Conservation (phyloP, 1,140 invertebrate species). For the Zaprionus ornatus region DNA sequence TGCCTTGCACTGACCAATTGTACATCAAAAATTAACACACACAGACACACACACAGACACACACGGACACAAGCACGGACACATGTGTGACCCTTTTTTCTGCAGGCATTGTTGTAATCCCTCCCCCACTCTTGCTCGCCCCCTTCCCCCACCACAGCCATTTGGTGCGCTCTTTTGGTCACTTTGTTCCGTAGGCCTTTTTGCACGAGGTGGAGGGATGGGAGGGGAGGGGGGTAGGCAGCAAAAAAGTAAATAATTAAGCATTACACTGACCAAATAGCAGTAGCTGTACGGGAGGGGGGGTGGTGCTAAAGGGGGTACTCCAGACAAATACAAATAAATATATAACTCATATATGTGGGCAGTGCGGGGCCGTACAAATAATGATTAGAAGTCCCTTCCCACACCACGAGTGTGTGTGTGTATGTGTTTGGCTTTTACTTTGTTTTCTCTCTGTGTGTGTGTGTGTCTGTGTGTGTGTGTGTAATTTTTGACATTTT, state of each 20-base stretch:
- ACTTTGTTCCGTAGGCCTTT: constrained; percentile 75
- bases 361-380: constrained; percentile 68
- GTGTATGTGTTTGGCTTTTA: constrained; percentile 50
- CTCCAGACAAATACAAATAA: constrained; percentile 78
- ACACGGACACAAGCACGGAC: constrained; percentile 14
- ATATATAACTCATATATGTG: constrained; percentile 78
- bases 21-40: constrained; percentile 83
- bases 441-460: constrained; percentile 38
- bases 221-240: not conserved
- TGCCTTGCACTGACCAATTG: constrained; percentile 56
- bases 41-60: constrained; percentile 41
- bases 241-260: constrained; percentile 77
- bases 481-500: constrained; percentile 82
- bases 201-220: not conserved
- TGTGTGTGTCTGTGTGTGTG: constrained; percentile 34
- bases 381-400: constrained; percentile 78
- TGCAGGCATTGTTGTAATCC: constrained; percentile 57
- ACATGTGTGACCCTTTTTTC: constrained; percentile 76
- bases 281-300: not conserved
- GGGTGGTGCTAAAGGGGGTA: not conserved
- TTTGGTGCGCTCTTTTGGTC: constrained; percentile 55
- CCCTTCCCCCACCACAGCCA: not conserved
- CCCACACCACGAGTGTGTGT: constrained; percentile 4
- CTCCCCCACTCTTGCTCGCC: not conserved
- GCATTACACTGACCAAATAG: constrained; percentile 82